These are phyloP conservation scores for Styela plicata DNA, from an alignment of 23 tunicate species.

Conservation along the genomic window DNA sequence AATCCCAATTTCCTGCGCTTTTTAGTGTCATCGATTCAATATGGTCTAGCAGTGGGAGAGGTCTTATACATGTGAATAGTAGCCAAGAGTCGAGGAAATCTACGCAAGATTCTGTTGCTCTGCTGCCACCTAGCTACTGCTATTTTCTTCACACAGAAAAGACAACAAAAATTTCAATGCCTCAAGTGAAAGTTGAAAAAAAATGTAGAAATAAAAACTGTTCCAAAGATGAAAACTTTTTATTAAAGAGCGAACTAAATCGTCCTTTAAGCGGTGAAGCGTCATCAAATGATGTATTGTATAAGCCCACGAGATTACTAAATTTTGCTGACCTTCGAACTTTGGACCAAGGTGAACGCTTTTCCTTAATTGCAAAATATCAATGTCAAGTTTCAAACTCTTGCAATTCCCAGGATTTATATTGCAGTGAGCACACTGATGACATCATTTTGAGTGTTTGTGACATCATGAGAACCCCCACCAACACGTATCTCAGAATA, in stretches of 20 bases:
- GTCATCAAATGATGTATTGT: background rate
- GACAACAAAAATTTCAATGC: background rate
- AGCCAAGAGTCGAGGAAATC: background rate
- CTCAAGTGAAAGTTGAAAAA: background rate
- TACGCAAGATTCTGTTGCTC: background rate
- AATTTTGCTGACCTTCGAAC: background rate
- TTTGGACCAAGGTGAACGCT: background rate
- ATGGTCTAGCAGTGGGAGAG: background rate
- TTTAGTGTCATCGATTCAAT: constrained; percentile 17
- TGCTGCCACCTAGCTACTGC: constrained; percentile 18
- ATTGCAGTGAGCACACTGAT: background rate
- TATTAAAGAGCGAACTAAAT: constrained; percentile 8
- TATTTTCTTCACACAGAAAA: constrained; percentile 2
- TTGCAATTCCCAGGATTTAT: background rate
- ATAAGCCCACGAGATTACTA: background rate
- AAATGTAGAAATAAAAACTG: background rate
- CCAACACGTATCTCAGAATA: background rate
- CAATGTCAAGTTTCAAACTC: too few species aligned
- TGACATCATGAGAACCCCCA: background rate
- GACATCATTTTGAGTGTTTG: background rate
- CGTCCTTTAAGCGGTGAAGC: background rate
- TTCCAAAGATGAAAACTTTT: background rate
- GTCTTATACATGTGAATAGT: background rate
- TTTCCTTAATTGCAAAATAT: background rate
- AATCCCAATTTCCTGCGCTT: constrained; percentile 12